Base-by-base conservation (phyloP, 2,888 invertebrate genomes). In the Camponotus fellah region DNA sequence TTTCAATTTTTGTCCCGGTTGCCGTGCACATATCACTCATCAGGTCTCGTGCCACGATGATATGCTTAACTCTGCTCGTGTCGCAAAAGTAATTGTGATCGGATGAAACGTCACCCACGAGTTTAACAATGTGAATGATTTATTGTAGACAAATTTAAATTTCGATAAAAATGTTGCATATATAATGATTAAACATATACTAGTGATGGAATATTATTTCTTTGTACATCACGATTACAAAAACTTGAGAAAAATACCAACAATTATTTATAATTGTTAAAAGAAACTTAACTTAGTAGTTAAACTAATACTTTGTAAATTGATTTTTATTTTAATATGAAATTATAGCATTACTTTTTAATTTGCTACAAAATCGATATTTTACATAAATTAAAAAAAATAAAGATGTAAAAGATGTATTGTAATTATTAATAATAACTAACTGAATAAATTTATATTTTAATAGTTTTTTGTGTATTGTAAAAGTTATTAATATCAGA, bases 1-100 rank as follows among this genome's bases (percentile, higher is more conserved):
- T 68, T 68, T 68, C 58, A 43, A 66, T 43, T 58, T 77, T 77
- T 68, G 58, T 77, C 43, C 32, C 43, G 58, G 14, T 43, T 58
- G 34, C 32, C 53, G 53, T 77, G 40, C 43, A n/a, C 17, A 53
- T 53, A 43, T 68, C 68, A 77, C 56, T 77, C 56, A 66, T 77
- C 40, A 32, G 9, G 14, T 66, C 68, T 3, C 37, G 32, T 17
- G 17, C 34, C 32, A 68, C 58, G 40, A 8, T 40, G 40, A 68
- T 43, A 77, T 17, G 56, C 37, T 65, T 65, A 65, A 53, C 49
- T 26, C 17, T 21, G 53, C 34, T 32, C 68, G 37, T 53, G 37
- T n/a, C 8, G 46, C 56, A 2, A 32, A 66, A 66, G 17, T 14
- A n/a, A 17, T 58, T 66, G 26, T 6, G 66, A 21, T 43, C 10